Percentiles rank a stretch among this genome's conserved stretches.
Evolutionary conservation across 2,888 invertebrate species (phyloP).

Genomic region (Embidobia sp.): DNA sequence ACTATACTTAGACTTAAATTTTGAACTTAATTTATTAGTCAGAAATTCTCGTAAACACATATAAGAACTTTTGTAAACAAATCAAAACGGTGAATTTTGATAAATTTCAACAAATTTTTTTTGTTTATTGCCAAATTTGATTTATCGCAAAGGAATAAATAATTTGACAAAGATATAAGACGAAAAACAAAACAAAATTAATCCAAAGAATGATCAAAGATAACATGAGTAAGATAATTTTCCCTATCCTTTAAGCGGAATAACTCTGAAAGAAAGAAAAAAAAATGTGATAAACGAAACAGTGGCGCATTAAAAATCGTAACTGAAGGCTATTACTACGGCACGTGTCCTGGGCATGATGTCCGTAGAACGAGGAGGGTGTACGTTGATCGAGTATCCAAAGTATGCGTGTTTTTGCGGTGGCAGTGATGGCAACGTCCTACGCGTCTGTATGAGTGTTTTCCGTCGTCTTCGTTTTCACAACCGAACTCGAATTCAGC

Average conservation of each 20-base stretch:
- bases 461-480: conserved; percentile 48
- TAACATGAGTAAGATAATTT: background rate
- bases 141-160: too few species aligned
- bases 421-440: conserved; percentile 46
- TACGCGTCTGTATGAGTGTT: conserved; percentile 27
- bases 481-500: conserved; percentile 55
- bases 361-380: conserved; percentile 27
- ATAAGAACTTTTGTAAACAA: too few species aligned
- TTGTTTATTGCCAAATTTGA: too few species aligned
- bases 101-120: too few species aligned
- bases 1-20: too few species aligned
- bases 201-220: too few species aligned
- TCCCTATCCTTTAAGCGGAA: conserved; percentile 5
- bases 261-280: background rate
- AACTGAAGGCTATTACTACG: conserved; percentile 67
- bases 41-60: too few species aligned
- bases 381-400: conserved; percentile 26
- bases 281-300: conserved; percentile 16
- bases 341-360: conserved; percentile 68
- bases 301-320: conserved; percentile 68
- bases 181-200: too few species aligned
- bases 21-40: too few species aligned
- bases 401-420: conserved; percentile 57
- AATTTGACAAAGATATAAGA: too few species aligned
- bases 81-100: too few species aligned